Evolutionary conservation across 2,113 vertebrate genomes (phyloP).

Genomic region (Girardinichthys multiradiatus): DNA sequence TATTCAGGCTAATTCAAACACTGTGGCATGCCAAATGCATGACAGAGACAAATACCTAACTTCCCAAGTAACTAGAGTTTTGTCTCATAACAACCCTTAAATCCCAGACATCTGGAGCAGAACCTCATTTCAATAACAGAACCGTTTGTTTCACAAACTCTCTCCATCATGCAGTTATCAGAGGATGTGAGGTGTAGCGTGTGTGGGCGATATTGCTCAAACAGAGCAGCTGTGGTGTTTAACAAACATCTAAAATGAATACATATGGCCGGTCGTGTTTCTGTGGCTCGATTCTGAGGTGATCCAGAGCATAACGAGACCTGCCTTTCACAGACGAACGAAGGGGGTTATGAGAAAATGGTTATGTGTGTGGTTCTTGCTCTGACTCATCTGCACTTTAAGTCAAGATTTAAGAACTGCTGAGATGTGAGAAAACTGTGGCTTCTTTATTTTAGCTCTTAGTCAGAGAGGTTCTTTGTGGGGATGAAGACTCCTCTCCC

Average conservation of each 20-base stretch:
- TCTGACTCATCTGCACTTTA: constrained; percentile 70
- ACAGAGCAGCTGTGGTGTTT: constrained; percentile 63
- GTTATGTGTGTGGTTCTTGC: constrained; percentile 57
- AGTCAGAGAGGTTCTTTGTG: constrained; percentile 54
- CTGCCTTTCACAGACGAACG: constrained; percentile 50
- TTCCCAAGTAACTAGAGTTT: constrained; percentile 52
- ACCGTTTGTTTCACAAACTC: constrained; percentile 52
- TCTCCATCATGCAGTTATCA: constrained; percentile 63
- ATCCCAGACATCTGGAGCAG: constrained; percentile 69
- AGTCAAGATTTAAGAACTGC: constrained; percentile 52
- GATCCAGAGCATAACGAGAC: constrained; percentile 39
- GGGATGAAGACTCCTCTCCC: constrained; percentile 44
- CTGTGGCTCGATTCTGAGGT: constrained; percentile 42
- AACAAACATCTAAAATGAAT: constrained; percentile 65
- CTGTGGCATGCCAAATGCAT: constrained; percentile 55
- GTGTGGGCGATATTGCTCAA: constrained; percentile 70
- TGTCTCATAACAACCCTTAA: constrained; percentile 67
- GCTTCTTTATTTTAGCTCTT: constrained; percentile 56
- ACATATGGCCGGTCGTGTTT: constrained; percentile 41
- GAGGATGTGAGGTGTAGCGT: constrained; percentile 60
- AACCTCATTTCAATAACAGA: constrained; percentile 60
- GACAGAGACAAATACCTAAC: constrained; percentile 58
- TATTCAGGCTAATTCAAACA: constrained; percentile 37
- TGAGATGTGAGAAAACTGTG: constrained; percentile 56
- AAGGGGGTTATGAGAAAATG: constrained; percentile 63